phyloP scores from a whole-genome alignment of 2,113 vertebrate species.

The Podarcis raffonei region DNA sequence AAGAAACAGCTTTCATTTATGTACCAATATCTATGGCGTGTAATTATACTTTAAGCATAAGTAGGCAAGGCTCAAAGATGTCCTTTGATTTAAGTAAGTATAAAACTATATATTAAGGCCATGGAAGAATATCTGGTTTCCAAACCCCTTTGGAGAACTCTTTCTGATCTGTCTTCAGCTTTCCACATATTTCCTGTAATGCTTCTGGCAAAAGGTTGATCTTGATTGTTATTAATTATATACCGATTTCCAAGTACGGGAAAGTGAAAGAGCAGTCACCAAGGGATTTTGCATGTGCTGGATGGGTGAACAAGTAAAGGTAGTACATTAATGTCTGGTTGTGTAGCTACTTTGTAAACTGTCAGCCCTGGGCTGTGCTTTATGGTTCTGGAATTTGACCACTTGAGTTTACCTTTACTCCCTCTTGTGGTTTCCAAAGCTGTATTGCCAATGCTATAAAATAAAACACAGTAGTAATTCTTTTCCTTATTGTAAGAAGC shows the following conservation, averaged over 20 bases:
- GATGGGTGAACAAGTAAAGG: constrained; percentile 62
- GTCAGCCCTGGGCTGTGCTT: constrained; percentile 65
- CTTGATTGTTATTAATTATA: constrained; percentile 55
- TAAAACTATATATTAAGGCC: constrained; percentile 63
- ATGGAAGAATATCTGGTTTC: constrained; percentile 53
- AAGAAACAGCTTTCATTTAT: constrained; percentile 78
- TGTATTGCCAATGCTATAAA: constrained; percentile 71
- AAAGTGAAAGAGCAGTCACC: constrained; percentile 44
- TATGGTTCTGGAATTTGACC: constrained; percentile 59
- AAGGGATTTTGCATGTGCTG: constrained; percentile 36
- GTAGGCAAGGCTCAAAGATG: constrained; percentile 66
- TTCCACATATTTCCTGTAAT: constrained; percentile 33
- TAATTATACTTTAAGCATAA: constrained; percentile 78
- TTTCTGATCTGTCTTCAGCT: constrained; percentile 33
- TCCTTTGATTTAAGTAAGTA: constrained; percentile 71
- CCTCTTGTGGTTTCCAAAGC: constrained; percentile 78
- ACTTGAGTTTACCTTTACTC: constrained; percentile 70
- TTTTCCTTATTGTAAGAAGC: constrained; percentile 79
- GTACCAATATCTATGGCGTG: constrained; percentile 72
- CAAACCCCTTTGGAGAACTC: constrained; percentile 41
- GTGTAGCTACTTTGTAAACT: constrained; percentile 57
- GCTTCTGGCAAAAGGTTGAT: constrained; percentile 58
- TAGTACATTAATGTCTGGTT: constrained; percentile 17
- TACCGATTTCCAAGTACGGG: constrained; percentile 39
- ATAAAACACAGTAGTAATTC: constrained; percentile 77